A percentile compares a stretch with the other conserved stretches of the same genome.
Conservation (phyloP, 2,888 invertebrate species). For the Mythimna pallens region DNA sequence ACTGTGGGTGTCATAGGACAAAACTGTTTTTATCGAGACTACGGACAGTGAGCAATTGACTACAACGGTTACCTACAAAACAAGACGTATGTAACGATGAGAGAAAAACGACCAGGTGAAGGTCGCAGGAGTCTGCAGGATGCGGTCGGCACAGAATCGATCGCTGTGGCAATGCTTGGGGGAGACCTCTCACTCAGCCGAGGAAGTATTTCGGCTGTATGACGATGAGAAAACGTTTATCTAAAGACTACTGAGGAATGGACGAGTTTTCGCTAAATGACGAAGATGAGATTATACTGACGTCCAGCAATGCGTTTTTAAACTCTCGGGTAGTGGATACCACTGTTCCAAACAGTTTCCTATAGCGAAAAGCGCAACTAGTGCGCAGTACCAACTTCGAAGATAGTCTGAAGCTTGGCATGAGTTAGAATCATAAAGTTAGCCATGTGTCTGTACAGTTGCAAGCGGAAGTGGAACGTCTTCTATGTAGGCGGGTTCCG, state of each 20-base stretch:
- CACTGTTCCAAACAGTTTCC: neutral
- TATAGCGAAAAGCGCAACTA: conserved; percentile 5
- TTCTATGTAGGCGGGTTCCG: conserved; percentile 36
- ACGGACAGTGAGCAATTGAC: neutral
- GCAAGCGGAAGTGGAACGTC: conserved; percentile 36
- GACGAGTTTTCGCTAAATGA: neutral
- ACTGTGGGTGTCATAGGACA: conserved; percentile 1
- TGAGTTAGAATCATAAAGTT: conserved; percentile 37
- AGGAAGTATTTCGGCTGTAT: neutral
- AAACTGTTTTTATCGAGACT: neutral
- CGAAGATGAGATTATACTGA: neutral
- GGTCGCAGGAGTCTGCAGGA: neutral
- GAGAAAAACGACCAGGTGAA: neutral
- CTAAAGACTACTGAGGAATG: neutral
- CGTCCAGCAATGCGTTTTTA: too few relatives aligned
- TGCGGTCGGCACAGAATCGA: neutral
- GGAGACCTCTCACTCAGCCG: neutral
- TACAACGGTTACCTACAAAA: neutral
- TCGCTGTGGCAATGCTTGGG: neutral
- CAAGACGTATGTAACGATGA: neutral
- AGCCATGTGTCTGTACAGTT: conserved; percentile 21
- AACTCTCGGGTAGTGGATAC: neutral
- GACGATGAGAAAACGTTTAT: neutral
- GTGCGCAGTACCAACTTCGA: conserved; percentile 7
- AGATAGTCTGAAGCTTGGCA: conserved; percentile 38